Evolutionary conservation across 2,888 invertebrate species (phyloP).

Genomic region (Nomada hirtipes): DNA sequence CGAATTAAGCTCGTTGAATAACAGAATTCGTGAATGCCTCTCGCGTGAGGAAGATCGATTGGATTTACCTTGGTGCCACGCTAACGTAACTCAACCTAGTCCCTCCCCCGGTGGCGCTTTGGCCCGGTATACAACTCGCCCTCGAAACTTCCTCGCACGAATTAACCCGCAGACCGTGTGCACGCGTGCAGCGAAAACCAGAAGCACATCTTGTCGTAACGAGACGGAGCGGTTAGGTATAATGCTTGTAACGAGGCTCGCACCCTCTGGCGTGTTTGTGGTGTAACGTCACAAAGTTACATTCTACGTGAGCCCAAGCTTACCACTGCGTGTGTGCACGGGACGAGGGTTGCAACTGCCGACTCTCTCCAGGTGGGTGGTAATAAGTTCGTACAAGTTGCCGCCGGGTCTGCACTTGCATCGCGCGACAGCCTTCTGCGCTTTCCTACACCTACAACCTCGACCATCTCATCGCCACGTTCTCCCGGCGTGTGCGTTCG

Average conservation of each 20-base stretch:
- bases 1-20: conserved; percentile 68
- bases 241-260: conserved; percentile 80
- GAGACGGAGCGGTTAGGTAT: conserved; percentile 79
- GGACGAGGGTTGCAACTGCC: conserved; percentile 61
- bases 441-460: conserved; percentile 5
- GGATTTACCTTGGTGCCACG: conserved; percentile 68
- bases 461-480: conserved; percentile 18
- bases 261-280: conserved; percentile 81
- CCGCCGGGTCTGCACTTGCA: conserved; percentile 56
- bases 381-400: conserved; percentile 76
- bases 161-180: conserved; percentile 76
- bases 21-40: conserved; percentile 69
- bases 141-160: conserved; percentile 74
- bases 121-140: conserved; percentile 61
- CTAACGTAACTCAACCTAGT: conserved; percentile 63
- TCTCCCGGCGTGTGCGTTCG: conserved; percentile 30
- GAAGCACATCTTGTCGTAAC: conserved; percentile 82
- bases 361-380: conserved; percentile 68
- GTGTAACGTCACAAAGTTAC: conserved; percentile 81
- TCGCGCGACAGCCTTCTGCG: conserved; percentile 59
- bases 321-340: conserved; percentile 69
- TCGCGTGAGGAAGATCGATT: conserved; percentile 74
- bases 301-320: conserved; percentile 72
- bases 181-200: conserved; percentile 78
- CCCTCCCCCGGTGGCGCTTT: conserved; percentile 47